phyloP scores from a whole-genome alignment of 2,797 vertebrate genomes.

The Gambusia yucatana region DNA sequence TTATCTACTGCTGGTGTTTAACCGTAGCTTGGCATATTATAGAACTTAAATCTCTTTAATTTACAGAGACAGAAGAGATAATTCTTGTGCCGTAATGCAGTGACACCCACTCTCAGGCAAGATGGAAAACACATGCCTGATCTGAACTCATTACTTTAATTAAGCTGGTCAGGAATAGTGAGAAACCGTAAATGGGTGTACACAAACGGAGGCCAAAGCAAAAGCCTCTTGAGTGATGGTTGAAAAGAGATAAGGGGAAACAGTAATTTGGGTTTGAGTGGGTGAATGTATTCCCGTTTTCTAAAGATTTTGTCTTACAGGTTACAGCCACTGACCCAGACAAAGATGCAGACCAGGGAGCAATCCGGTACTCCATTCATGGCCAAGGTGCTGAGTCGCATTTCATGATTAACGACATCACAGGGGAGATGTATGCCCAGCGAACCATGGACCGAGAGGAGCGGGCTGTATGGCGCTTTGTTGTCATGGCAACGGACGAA shows the following conservation, averaged over 20 bases:
- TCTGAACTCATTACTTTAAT: constrained; percentile 58
- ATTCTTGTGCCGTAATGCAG: constrained; percentile 34
- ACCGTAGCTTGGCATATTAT: constrained; percentile 5
- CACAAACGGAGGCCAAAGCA: constrained; percentile 29
- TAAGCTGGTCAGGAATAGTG: constrained; percentile 49
- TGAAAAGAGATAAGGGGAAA: constrained; percentile 50
- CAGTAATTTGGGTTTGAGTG: constrained; percentile 47
- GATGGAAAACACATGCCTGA: constrained; percentile 39
- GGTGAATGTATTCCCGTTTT: constrained; percentile 49
- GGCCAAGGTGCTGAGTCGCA: constrained; percentile 87
- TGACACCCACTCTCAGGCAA: constrained; percentile 28
- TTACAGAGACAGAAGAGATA: constrained; percentile 32
- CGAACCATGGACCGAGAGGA: constrained; percentile 89
- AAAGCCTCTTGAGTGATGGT: constrained; percentile 27
- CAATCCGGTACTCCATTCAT: constrained; percentile 89
- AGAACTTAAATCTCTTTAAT: constrained; percentile 23
- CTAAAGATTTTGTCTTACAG: constrained; percentile 66
- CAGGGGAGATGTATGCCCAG: constrained; percentile 88
- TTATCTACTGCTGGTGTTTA: constrained; percentile 5
- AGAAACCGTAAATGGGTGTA: constrained; percentile 57
- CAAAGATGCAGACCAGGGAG: constrained; percentile 85
- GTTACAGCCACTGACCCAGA: constrained; percentile 91
- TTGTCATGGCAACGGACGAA: constrained; percentile 91
- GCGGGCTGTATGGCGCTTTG: constrained; percentile 89
- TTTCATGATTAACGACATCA: constrained; percentile 91